phyloP scores from a whole-genome alignment of 2,797 vertebrate species.

The Valencia hispanica region DNA sequence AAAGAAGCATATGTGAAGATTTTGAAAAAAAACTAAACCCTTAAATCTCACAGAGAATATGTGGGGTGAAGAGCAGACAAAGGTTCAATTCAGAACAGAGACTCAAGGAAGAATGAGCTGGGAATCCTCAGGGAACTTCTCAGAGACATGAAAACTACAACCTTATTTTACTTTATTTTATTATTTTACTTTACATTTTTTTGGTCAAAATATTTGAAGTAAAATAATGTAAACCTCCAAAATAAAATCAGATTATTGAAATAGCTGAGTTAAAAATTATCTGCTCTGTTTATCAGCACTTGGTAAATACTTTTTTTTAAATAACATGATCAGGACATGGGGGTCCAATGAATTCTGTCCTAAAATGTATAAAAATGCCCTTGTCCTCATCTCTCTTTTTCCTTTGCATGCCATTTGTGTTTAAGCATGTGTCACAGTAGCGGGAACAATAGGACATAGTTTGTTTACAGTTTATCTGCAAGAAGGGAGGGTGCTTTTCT shows the following conservation, averaged over 20 bases:
- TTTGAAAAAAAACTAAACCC: background rate
- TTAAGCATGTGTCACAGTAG: conserved; percentile 7
- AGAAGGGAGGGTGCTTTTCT: conserved; percentile 19
- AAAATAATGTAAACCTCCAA: background rate
- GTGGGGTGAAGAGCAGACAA: background rate
- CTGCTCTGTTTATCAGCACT: background rate
- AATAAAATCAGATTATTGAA: background rate
- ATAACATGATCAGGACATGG: background rate
- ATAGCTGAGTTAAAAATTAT: background rate
- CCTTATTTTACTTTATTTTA: no score
- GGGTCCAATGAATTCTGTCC: background rate
- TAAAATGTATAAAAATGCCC: background rate
- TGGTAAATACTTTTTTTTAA: background rate
- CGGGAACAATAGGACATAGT: conserved; percentile 12
- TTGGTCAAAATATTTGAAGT: no score
- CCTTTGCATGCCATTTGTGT: conserved; percentile 16
- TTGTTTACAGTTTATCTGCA: conserved; percentile 12
- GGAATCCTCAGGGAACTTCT: background rate
- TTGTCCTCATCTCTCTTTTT: conserved; percentile 14
- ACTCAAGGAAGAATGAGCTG: background rate
- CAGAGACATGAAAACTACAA: background rate
- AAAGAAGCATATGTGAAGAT: background rate
- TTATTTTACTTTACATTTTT: no score
- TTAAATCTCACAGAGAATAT: no score
- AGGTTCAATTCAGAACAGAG: background rate